A percentile compares a stretch with the other conserved stretches of the same genome.
These are phyloP conservation scores for Sepioteuthis lessoniana DNA, from an alignment of 2,888 invertebrate genomes.

Conservation along the genomic window DNA sequence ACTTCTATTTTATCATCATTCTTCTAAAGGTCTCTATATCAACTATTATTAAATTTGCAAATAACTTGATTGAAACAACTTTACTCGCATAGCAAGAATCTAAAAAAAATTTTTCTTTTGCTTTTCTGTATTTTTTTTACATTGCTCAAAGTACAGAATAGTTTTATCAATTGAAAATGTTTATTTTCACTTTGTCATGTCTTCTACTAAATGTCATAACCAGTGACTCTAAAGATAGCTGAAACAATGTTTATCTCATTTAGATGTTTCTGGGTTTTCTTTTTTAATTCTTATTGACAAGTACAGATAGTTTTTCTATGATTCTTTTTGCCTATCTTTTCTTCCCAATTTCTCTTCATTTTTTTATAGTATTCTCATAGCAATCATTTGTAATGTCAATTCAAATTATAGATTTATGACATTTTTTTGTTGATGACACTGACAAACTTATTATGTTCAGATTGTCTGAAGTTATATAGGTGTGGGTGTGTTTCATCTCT, in stretches of 20 bases:
- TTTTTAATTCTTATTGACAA: conserved; percentile 4
- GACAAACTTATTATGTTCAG: conserved; percentile 8
- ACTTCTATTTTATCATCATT: no score
- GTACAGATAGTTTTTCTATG: conserved; percentile 11
- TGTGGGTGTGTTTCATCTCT: not conserved
- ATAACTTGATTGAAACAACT: no score
- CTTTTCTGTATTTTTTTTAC: no score
- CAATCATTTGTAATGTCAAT: conserved; percentile 33
- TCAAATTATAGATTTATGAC: conserved; percentile 6
- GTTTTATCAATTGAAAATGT: not conserved
- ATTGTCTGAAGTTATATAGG: not conserved
- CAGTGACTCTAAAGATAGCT: not conserved
- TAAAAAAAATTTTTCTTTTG: no score
- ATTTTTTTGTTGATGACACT: not conserved
- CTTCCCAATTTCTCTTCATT: not conserved
- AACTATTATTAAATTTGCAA: no score
- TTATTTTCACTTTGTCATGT: not conserved
- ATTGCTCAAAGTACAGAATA: not conserved
- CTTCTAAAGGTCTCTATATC: no score
- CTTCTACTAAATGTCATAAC: conserved; percentile 9
- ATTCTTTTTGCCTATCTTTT: not conserved
- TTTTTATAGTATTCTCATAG: not conserved
- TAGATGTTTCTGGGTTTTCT: not conserved
- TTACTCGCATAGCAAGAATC: no score
- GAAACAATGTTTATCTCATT: conserved; percentile 23